Evolutionary conservation across 2,888 invertebrate species (phyloP).

Genomic region (Hoplodrina blanda): DNA sequence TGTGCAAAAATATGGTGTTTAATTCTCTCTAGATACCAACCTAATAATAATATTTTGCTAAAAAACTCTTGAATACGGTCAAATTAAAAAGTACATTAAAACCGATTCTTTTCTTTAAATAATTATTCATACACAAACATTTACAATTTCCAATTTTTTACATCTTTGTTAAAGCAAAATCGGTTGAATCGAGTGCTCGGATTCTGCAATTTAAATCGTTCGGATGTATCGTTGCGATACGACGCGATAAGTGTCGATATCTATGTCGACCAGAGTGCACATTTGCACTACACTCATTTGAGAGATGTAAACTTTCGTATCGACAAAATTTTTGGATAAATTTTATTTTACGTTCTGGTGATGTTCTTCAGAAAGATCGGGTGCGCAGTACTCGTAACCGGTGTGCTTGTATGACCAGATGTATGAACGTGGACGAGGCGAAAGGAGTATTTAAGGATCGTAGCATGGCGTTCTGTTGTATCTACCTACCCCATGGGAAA

Average conservation of each 20-base stretch:
- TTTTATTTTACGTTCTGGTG: too few species aligned
- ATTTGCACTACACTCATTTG: neutral
- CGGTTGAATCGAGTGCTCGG: conserved; percentile 60
- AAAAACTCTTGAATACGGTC: neutral
- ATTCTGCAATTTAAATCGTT: conserved; percentile 71
- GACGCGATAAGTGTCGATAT: conserved; percentile 37
- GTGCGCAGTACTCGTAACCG: too few species aligned
- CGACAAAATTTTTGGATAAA: neutral
- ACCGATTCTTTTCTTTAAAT: neutral
- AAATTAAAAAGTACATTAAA: too few species aligned
- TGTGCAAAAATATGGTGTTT: too few species aligned
- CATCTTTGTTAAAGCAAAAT: conserved; percentile 42
- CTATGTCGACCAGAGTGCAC: conserved; percentile 36
- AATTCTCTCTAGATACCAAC: too few species aligned
- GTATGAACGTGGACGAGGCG: too few species aligned
- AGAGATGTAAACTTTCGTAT: conserved; percentile 7
- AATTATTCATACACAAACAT: neutral
- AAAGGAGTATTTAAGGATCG: too few species aligned
- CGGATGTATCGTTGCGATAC: conserved; percentile 48
- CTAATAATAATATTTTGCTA: too few species aligned
- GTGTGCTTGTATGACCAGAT: too few species aligned
- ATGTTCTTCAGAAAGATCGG: too few species aligned
- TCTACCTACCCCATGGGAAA: too few species aligned
- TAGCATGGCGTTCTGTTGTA: too few species aligned
- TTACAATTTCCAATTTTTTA: conserved; percentile 12